Conservation (phyloP, 2,888 invertebrate species). For the Noctuana brunneofusca region DNA sequence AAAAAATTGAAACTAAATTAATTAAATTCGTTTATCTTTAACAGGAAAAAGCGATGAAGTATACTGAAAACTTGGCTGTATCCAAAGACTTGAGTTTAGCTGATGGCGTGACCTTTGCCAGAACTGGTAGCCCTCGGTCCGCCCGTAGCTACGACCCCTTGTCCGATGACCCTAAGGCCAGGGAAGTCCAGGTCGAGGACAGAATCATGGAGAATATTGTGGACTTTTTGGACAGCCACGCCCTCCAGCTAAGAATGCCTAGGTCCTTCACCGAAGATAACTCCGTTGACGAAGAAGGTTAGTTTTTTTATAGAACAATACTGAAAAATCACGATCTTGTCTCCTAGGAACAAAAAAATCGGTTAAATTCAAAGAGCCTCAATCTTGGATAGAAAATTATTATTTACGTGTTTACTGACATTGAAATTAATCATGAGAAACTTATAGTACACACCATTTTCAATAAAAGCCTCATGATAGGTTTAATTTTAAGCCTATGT, state of each 20-base stretch:
- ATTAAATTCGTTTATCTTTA: no score
- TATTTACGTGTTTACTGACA: no score
- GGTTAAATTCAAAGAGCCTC: no score
- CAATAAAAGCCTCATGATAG: no score
- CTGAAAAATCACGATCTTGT: background rate
- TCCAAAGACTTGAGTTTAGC: conserved; percentile 67
- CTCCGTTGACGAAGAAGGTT: conserved; percentile 76
- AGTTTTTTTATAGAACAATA: background rate
- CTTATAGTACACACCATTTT: no score
- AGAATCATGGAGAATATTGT: conserved; percentile 75
- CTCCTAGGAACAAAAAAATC: no score
- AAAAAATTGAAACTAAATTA: no score
- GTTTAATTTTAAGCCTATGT: no score
- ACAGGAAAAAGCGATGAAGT: conserved; percentile 78
- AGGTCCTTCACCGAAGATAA: conserved; percentile 73
- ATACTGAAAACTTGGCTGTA: conserved; percentile 72
- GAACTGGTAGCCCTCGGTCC: conserved; percentile 70
- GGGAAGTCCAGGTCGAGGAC: conserved; percentile 71
- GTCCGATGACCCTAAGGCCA: conserved; percentile 69
- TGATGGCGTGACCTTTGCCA: conserved; percentile 71
- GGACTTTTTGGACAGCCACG: conserved; percentile 73
- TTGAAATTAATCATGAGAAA: no score
- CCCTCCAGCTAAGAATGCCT: conserved; percentile 73
- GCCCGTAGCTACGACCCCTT: conserved; percentile 73
- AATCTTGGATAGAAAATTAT: no score